Conservation (phyloP, 2,888 invertebrate species). For the Ceratothoa steindachneri region DNA sequence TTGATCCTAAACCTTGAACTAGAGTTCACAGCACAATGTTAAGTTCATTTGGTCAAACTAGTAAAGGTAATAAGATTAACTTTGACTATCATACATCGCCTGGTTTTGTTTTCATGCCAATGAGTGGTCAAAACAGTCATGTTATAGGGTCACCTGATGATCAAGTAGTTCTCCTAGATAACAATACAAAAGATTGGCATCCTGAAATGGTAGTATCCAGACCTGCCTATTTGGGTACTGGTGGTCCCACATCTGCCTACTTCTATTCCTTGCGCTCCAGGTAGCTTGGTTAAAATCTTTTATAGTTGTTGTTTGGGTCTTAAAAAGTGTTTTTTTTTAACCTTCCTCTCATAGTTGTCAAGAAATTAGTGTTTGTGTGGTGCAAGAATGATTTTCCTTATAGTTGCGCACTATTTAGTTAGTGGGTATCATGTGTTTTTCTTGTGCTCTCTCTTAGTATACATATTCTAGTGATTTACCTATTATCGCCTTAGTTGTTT, state of each 20-base stretch:
- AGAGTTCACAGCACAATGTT: not conserved
- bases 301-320: too few species aligned
- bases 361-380: too few species aligned
- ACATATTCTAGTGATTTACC: too few species aligned
- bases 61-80: not conserved
- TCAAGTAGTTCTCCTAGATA: not conserved
- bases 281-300: conserved; percentile 22
- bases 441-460: too few species aligned
- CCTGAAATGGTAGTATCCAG: not conserved
- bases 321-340: not conserved
- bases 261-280: conserved; percentile 36
- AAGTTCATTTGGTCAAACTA: not conserved
- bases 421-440: too few species aligned
- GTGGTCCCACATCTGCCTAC: conserved; percentile 23
- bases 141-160: not conserved
- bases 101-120: not conserved
- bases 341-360: too few species aligned
- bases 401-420: too few species aligned
- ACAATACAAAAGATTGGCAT: not conserved
- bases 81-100: not conserved
- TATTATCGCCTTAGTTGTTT: too few species aligned
- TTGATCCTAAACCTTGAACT: not conserved
- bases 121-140: not conserved
- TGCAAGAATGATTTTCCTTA: too few species aligned
- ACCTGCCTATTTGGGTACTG: not conserved